A percentile compares a stretch with the other conserved stretches of the same genome.
Conservation (phyloP, 1,140 invertebrate species). For the Bombus huntii region DNA sequence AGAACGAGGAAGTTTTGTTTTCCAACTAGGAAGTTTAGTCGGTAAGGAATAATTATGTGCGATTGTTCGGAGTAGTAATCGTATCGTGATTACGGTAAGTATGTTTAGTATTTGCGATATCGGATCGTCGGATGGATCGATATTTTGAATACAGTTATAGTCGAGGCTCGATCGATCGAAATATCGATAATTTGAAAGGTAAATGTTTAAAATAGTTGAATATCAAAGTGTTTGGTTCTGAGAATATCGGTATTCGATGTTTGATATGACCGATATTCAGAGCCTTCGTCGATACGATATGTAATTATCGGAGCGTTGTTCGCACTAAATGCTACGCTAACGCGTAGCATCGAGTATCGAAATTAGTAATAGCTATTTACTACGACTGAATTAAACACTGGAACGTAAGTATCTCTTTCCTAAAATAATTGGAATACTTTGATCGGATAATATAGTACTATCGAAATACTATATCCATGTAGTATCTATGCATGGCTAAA, state of each 20-base stretch:
- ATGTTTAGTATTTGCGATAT: neutral
- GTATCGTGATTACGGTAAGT: neutral
- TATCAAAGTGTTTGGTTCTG: neutral
- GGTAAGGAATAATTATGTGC: neutral
- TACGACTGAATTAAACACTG: too few species aligned
- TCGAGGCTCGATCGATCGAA: neutral
- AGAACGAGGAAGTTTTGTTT: neutral
- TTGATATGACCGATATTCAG: neutral
- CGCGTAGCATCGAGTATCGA: too few species aligned
- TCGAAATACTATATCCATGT: neutral
- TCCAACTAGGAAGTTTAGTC: neutral
- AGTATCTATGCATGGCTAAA: too few species aligned
- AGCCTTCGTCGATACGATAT: neutral
- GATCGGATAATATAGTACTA: neutral
- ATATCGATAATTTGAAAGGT: neutral
- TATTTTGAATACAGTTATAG: neutral
- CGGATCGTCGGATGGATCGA: neutral
- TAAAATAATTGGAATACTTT: too few species aligned
- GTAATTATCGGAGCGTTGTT: neutral
- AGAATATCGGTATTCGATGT: neutral
- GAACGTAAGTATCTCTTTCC: too few species aligned
- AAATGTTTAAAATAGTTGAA: neutral
- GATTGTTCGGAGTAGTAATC: neutral
- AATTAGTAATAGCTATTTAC: too few species aligned
- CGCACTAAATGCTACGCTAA: too few species aligned